phyloP scores from a whole-genome alignment of 2,888 invertebrate species.

The Aleiodes alternator region DNA sequence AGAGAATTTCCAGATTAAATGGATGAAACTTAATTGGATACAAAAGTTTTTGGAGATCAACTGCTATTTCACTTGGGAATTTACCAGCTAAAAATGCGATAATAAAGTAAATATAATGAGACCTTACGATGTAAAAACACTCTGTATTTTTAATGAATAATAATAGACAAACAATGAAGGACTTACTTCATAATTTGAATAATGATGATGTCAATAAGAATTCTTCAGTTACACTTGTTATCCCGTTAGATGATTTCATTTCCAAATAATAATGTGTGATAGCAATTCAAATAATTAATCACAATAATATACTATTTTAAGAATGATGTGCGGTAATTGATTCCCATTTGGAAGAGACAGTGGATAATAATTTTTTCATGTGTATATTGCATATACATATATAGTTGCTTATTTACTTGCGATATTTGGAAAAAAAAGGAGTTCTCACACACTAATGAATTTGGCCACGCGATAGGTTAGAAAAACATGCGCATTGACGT shows the following conservation, averaged over 20 bases:
- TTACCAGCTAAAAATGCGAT: neutral
- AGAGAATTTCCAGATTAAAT: no score
- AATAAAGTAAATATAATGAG: constrained; percentile 1
- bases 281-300: neutral
- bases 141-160: no score
- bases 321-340: neutral
- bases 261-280: constrained; percentile 9
- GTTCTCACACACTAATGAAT: constrained; percentile 24
- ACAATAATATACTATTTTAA: neutral
- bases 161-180: constrained; percentile 9
- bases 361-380: constrained; percentile 2
- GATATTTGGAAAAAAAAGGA: no score
- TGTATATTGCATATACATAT: neutral
- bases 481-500: constrained; percentile 63
- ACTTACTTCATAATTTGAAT: constrained; percentile 31
- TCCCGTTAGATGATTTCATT: neutral
- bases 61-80: constrained; percentile 16
- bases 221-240: neutral
- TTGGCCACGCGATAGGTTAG: constrained; percentile 42
- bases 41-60: constrained; percentile 1
- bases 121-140: no score
- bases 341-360: constrained; percentile 13
- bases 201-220: constrained; percentile 6
- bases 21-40: constrained; percentile 19
- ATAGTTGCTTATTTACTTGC: no score